These are phyloP conservation scores for Lepus americanus DNA, from an alignment of 2,113 vertebrate species.

Conservation along the genomic window DNA sequence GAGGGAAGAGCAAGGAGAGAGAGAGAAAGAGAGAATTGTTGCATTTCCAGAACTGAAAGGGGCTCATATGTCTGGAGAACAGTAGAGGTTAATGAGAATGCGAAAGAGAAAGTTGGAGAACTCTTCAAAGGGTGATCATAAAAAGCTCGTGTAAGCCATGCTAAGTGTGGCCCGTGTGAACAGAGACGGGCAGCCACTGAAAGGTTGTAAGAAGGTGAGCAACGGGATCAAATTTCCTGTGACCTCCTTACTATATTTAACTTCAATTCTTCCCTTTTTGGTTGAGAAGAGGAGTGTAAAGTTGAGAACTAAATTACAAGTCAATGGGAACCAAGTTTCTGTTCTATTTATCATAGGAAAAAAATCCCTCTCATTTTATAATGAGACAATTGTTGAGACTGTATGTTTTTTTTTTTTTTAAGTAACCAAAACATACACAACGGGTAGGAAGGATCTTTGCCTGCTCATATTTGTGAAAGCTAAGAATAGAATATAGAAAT, in stretches of 20 bases:
- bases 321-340: slow-evolving; percentile 21
- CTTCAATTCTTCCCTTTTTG: slow-evolving; percentile 55
- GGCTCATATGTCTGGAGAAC: not conserved
- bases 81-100: not conserved
- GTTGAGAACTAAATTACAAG: slow-evolving; percentile 52
- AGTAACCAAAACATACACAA: slow-evolving; percentile 70
- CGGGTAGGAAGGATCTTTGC: slow-evolving; percentile 51
- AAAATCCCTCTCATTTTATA: slow-evolving; percentile 69
- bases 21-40: not conserved
- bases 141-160: not conserved
- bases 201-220: slow-evolving; percentile 39
- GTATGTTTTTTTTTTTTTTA: slow-evolving; percentile 69
- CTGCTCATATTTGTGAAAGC: slow-evolving; percentile 78
- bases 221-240: not conserved
- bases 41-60: not conserved
- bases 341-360: slow-evolving; percentile 62
- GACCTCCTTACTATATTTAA: slow-evolving; percentile 60
- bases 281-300: slow-evolving; percentile 58
- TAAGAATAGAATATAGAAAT: slow-evolving; percentile 73
- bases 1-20: not conserved
- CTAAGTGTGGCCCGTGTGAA: not conserved
- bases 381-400: slow-evolving; percentile 74
- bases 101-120: not conserved
- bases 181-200: not conserved
- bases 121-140: not conserved